Evolutionary conservation across 1,140 invertebrate species (phyloP).

Genomic region (Caerostris extrusa): DNA sequence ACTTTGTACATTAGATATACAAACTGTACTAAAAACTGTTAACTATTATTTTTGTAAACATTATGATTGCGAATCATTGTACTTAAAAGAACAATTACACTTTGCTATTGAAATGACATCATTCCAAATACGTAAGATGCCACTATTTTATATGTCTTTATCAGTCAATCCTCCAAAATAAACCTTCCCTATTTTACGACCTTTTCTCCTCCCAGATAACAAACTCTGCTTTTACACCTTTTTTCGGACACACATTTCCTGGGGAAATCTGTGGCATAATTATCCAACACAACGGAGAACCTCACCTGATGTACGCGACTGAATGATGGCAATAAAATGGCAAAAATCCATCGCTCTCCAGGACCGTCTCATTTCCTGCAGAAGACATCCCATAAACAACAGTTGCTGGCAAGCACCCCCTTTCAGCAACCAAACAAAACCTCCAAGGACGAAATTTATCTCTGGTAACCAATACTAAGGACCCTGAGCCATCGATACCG

Average conservation of each 20-base stretch:
- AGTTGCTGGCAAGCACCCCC: neutral
- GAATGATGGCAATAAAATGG: constrained; percentile 48
- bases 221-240: neutral
- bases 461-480: constrained; percentile 72
- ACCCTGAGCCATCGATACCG: constrained; percentile 1
- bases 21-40: too few relatives aligned
- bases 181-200: neutral
- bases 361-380: constrained; percentile 51
- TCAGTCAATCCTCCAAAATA: neutral
- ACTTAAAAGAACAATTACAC: too few relatives aligned
- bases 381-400: constrained; percentile 67
- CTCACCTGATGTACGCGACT: neutral
- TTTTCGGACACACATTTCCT: neutral
- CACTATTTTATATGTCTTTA: neutral
- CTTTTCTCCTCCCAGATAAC: neutral
- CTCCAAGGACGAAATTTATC: constrained; percentile 54
- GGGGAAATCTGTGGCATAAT: neutral
- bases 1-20: too few relatives aligned
- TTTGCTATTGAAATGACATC: neutral
- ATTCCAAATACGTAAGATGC: neutral
- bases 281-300: neutral
- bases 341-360: constrained; percentile 11
- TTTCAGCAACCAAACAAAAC: constrained; percentile 50
- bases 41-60: too few relatives aligned
- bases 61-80: too few relatives aligned